These are phyloP conservation scores for Apistogramma diplotaenia DNA, from an alignment of 2,113 vertebrate genomes.

Conservation along the genomic window DNA sequence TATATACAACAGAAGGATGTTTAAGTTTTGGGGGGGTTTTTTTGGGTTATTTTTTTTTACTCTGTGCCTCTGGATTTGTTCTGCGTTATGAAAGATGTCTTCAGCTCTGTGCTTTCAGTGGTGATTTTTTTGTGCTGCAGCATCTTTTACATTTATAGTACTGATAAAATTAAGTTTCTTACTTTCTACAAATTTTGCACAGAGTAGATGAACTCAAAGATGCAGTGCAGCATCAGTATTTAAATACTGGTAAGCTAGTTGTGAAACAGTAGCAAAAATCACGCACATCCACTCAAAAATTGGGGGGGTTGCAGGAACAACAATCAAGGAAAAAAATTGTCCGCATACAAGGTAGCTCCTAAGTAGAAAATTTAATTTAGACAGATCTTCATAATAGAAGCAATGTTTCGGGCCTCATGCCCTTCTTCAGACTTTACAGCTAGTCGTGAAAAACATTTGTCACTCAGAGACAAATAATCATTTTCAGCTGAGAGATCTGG, in stretches of 20 bases:
- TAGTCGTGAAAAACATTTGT: background rate
- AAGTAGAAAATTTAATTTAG: too few relatives aligned
- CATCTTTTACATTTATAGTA: background rate
- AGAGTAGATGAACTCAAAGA: background rate
- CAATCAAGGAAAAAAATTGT: too few relatives aligned
- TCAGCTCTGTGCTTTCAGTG: background rate
- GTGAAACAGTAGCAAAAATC: too few relatives aligned
- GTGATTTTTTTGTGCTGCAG: background rate
- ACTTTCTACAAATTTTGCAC: background rate
- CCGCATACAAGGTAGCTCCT: too few relatives aligned
- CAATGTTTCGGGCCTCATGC: too few relatives aligned
- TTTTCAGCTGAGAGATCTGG: background rate
- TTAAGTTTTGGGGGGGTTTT: background rate
- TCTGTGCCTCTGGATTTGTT: background rate
- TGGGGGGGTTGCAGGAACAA: too few relatives aligned
- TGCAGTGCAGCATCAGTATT: too few relatives aligned
- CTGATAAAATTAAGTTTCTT: background rate
- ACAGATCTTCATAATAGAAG: too few relatives aligned
- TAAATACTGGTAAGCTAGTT: background rate
- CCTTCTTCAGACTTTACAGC: too few relatives aligned
- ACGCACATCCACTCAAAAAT: too few relatives aligned
- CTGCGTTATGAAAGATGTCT: accelerated
- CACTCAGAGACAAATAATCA: background rate
- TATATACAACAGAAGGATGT: background rate
- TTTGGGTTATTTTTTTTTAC: background rate